These are phyloP conservation scores for Dryoscopus gambensis DNA, from an alignment of 2,113 vertebrate species.

Conservation along the genomic window DNA sequence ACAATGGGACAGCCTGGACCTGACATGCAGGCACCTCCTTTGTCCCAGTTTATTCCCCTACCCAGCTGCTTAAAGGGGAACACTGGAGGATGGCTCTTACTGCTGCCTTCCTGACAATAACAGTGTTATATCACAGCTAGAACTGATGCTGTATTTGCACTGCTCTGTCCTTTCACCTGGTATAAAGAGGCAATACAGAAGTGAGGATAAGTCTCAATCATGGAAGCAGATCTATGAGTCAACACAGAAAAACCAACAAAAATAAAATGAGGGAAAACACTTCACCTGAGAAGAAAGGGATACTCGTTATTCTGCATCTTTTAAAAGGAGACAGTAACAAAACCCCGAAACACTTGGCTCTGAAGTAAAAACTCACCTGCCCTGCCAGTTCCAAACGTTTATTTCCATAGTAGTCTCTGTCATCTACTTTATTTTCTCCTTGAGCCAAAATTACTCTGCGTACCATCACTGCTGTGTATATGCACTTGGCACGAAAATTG, in stretches of 20 bases:
- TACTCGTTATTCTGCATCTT: background rate
- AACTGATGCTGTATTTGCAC: background rate
- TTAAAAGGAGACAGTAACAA: background rate
- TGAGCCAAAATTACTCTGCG: conserved; percentile 96
- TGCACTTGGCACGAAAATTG: conserved; percentile 96
- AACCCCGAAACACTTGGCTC: background rate
- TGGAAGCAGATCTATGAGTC: background rate
- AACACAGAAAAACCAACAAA: background rate
- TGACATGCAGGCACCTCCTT: background rate
- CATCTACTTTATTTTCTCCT: conserved; percentile 95
- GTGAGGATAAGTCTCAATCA: background rate
- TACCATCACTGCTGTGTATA: conserved; percentile 98
- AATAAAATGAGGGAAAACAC: background rate
- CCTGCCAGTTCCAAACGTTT: conserved; percentile 96
- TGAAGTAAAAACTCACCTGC: conserved; percentile 77
- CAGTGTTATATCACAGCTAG: background rate
- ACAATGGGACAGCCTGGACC: background rate
- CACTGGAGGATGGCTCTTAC: background rate
- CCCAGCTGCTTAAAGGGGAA: background rate
- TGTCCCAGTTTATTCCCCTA: background rate
- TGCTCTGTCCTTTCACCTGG: background rate
- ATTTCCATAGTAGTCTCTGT: conserved; percentile 98
- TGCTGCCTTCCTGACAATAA: background rate
- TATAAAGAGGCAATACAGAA: background rate
- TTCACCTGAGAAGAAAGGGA: background rate